Evolutionary conservation across 2,113 vertebrate species (phyloP).

Genomic region (Pluvialis apricaria): DNA sequence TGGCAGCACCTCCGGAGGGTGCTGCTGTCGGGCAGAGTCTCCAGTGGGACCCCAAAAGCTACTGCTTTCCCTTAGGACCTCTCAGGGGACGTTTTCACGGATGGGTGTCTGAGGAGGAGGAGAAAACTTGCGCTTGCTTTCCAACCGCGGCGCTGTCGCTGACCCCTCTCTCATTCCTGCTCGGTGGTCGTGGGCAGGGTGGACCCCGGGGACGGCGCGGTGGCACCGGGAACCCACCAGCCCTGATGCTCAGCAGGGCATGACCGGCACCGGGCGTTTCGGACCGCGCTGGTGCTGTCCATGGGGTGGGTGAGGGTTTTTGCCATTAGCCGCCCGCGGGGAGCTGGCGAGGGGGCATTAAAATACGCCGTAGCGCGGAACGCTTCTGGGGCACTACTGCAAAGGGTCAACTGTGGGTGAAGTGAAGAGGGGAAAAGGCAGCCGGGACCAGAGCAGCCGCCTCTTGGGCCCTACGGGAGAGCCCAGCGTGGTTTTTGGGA

Average conservation of each 20-base stretch:
- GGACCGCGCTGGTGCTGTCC: rapidly evolving
- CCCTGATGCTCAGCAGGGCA: not conserved
- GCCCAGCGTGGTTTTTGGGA: not conserved
- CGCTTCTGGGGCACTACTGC: rapidly evolving
- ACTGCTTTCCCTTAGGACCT: rapidly evolving
- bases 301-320: too few species aligned
- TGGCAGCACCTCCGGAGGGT: not conserved
- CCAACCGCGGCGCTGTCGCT: not conserved
- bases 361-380: rapidly evolving
- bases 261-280: not conserved
- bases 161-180: not conserved
- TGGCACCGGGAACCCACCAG: not conserved
- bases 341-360: not conserved
- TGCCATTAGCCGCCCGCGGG: rapidly evolving
- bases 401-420: not conserved
- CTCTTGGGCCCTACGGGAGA: too few species aligned
- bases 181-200: too few species aligned
- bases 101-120: not conserved
- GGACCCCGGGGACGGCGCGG: not conserved
- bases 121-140: not conserved
- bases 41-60: too few species aligned
- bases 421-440: not conserved
- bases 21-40: not conserved
- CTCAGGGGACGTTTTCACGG: not conserved
- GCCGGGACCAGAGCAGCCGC: too few species aligned